Evolutionary conservation across 2,113 vertebrate genomes (phyloP).

Genomic region (Leptocoma aspasia): DNA sequence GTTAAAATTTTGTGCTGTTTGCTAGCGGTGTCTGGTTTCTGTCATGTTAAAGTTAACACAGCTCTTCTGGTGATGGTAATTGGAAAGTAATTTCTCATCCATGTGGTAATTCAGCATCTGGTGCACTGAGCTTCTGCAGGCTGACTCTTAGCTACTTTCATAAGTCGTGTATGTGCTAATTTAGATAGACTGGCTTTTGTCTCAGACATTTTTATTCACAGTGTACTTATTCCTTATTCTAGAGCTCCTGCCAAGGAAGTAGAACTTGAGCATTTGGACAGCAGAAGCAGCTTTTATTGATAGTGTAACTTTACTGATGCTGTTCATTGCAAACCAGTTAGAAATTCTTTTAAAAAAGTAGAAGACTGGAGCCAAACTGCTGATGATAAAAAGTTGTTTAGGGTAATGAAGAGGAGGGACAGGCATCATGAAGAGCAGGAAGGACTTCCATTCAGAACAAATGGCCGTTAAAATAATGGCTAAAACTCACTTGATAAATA

Average conservation of each 20-base stretch:
- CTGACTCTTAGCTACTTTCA: background rate
- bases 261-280: background rate
- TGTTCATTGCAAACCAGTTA: background rate
- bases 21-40: background rate
- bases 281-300: background rate
- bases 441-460: background rate
- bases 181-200: constrained; percentile 3
- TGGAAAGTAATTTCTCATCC: constrained; percentile 5
- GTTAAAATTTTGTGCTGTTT: background rate
- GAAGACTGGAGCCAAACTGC: background rate
- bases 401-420: background rate
- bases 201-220: constrained; percentile 16
- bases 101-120: background rate
- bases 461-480: background rate
- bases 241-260: constrained; percentile 26
- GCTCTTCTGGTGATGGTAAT: background rate
- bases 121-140: background rate
- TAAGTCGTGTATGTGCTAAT: background rate
- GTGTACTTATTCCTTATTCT: constrained; percentile 19
- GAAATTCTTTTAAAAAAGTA: background rate
- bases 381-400: background rate
- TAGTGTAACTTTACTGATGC: background rate
- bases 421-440: background rate
- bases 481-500: background rate
- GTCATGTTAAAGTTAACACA: background rate